These are phyloP conservation scores for Dasyprocta punctata DNA, from an alignment of 2,113 vertebrate genomes.

Conservation along the genomic window DNA sequence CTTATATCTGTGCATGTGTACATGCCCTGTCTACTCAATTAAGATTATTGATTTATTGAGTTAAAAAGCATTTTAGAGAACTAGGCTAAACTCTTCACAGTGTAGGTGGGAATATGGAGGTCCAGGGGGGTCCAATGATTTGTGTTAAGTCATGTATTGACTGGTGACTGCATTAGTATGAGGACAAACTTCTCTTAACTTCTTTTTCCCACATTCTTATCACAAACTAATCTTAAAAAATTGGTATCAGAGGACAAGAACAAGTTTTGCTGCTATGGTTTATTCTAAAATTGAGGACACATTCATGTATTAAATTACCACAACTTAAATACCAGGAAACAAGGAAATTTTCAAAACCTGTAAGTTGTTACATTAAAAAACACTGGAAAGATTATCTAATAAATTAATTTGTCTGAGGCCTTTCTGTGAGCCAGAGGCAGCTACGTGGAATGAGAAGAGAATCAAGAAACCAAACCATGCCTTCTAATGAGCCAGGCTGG, in stretches of 20 bases:
- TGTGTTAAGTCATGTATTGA: neutral
- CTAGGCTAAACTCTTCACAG: neutral
- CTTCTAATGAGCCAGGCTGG: too few species aligned
- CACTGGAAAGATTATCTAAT: neutral
- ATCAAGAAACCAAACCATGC: too few species aligned
- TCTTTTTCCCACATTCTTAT: neutral
- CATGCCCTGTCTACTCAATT: slow-evolving; percentile 64
- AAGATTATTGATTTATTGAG: slow-evolving; percentile 56
- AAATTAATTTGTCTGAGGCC: neutral
- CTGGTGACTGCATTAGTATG: neutral
- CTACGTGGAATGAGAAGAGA: too few species aligned
- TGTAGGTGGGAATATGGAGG: slow-evolving; percentile 7
- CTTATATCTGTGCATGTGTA: slow-evolving; percentile 38
- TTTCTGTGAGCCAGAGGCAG: too few species aligned
- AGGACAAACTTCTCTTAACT: neutral
- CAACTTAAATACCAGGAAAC: neutral
- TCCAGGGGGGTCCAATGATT: neutral
- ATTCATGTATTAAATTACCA: neutral
- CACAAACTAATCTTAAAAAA: neutral
- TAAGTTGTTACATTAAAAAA: slow-evolving; percentile 28
- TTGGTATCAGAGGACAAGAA: neutral
- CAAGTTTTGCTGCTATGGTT: neutral
- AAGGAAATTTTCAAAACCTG: neutral
- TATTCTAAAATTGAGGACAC: neutral
- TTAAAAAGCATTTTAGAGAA: slow-evolving; percentile 47